Evolutionary conservation across 2,113 vertebrate genomes (phyloP).

Genomic region (Laterallus jamaicensis): DNA sequence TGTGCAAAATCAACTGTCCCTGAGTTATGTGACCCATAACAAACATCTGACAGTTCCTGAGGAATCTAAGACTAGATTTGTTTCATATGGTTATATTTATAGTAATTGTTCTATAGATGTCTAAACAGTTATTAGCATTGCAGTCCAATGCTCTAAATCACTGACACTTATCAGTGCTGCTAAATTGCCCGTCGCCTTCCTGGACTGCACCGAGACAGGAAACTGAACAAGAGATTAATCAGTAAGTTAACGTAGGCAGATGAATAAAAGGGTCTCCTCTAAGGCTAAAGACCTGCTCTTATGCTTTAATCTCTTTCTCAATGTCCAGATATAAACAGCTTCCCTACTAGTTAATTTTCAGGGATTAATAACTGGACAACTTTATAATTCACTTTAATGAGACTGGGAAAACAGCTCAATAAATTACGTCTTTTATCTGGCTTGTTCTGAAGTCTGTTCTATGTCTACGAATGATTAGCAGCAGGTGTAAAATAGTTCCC

Average conservation of each 20-base stretch:
- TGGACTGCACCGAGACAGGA: neutral
- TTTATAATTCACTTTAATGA: slow-evolving; percentile 1
- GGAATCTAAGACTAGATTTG: neutral
- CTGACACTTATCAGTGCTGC: neutral
- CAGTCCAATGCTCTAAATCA: neutral
- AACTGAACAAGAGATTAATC: neutral
- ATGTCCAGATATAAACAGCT: neutral
- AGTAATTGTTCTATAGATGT: neutral
- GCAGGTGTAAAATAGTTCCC: neutral
- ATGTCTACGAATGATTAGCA: neutral
- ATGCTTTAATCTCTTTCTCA: neutral
- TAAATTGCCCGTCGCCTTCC: neutral
- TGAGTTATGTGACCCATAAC: neutral
- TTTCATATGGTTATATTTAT: neutral
- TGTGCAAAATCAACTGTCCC: neutral
- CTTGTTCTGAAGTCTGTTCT: neutral
- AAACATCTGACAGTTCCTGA: neutral
- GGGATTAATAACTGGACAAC: neutral
- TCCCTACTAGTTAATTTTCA: neutral
- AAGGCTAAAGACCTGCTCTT: neutral
- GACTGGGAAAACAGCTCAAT: neutral
- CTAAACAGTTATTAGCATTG: neutral
- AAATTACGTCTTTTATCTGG: neutral
- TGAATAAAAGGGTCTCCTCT: neutral
- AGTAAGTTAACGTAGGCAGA: neutral